Conservation (phyloP, 2,797 vertebrate species). For the Eremophila alpestris region DNA sequence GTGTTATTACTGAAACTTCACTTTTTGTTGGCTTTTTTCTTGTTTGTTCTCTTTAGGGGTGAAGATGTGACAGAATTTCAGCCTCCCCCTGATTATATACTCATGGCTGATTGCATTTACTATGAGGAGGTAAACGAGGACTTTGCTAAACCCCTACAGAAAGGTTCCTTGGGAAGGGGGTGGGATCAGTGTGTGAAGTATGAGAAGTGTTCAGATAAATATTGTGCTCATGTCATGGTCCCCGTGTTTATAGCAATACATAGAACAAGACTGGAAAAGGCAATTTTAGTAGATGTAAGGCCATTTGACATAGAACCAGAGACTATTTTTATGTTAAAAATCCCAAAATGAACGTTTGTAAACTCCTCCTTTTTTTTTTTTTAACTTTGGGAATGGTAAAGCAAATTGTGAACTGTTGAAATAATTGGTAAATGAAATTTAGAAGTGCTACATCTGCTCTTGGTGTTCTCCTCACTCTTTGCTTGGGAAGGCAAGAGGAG, state of each 20-base stretch:
- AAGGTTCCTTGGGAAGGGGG: background rate
- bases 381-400: background rate
- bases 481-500: background rate
- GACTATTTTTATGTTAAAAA: background rate
- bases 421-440: background rate
- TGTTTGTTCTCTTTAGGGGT: slow-evolving; percentile 79
- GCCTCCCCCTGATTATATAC: slow-evolving; percentile 86
- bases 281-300: background rate
- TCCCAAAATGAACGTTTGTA: rapidly evolving
- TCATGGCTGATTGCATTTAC: slow-evolving; percentile 99
- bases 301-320: background rate
- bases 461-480: rapidly evolving
- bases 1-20: background rate
- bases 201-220: background rate
- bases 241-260: rapidly evolving
- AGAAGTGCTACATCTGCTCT: rapidly evolving
- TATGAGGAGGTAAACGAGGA: slow-evolving; percentile 88
- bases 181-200: background rate
- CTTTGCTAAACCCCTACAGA: rapidly evolving
- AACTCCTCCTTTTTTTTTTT: rapidly evolving
- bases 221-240: rapidly evolving
- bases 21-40: background rate
- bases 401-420: background rate
- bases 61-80: slow-evolving; percentile 84
- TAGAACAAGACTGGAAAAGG: background rate